Base-by-base conservation (phyloP, 2,113 vertebrate species). In the Cochlearius cochlearius region DNA sequence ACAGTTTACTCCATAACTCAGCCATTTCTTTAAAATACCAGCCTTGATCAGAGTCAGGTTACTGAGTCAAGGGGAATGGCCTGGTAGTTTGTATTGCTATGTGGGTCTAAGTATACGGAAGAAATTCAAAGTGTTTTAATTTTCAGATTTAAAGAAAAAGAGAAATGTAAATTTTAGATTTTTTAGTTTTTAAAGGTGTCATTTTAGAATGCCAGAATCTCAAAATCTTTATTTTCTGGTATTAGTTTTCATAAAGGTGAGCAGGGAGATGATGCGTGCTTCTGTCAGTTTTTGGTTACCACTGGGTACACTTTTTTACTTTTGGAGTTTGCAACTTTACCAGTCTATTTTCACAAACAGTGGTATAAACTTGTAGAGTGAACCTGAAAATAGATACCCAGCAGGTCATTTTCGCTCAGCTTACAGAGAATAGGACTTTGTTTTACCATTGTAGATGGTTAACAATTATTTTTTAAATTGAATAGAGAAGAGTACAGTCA, bases 11-110 rank as follows among this genome's bases (percentile, higher is more conserved):
- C 90, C 66, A 39, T 73, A 89, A 89, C 29, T 87, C 69, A 94
- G 71, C 15, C 47, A 62, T 93, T 96, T 93, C 83, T 94, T 87
- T 86, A 80, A 79, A 96, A 96, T 71, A 89, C 71, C 34, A 74
- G 39, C 43, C 59, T 80, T 76, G 68, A 75, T 77, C 64, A 79
- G 64, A 78, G 56, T 92, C 85, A 96, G 69, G 67, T 87, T 60
- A 86, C 41, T 38, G 36, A 84, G 49, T 63, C 38, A 81, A 93
- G 53, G 19, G 23, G 53, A 64, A 92, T 43, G n/a, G 71, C 60
- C 68, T 92, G 62, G 67, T 34, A 94, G 41, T 59, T 94, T 76
- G 50, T 47, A 34, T 41, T 72, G 41, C 39, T 80, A 39, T 18
- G 12, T 50, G 58, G 22, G 30, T 88, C 50, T 83, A 59, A 66